Evolutionary conservation across 2,888 invertebrate genomes (phyloP).

Genomic region (Bembecia ichneumoniformis): DNA sequence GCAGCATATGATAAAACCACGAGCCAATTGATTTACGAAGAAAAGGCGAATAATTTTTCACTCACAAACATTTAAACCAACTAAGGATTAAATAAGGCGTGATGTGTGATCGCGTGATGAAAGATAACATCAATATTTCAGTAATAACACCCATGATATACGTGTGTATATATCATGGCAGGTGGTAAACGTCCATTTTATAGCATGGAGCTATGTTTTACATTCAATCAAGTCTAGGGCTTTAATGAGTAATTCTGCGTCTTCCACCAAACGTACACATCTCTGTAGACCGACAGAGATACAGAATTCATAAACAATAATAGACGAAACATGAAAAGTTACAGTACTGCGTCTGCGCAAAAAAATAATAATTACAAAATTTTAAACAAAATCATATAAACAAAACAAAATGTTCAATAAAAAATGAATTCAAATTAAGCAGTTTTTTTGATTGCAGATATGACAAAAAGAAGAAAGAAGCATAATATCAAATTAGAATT

Average conservation of each 20-base stretch:
- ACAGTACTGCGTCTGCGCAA: no score
- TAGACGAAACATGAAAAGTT: no score
- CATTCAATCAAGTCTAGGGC: constrained; percentile 28
- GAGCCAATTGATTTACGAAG: constrained; percentile 57
- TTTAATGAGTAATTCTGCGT: neutral
- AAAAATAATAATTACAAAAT: neutral
- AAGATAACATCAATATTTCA: constrained; percentile 21
- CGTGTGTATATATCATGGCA: constrained; percentile 11
- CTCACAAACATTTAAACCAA: neutral
- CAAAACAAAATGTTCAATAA: no score
- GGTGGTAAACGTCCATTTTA: constrained; percentile 36
- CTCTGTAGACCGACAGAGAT: no score
- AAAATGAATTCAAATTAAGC: no score
- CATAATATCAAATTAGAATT: no score
- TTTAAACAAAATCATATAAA: no score
- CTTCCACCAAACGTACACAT: no score
- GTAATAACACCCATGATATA: constrained; percentile 18
- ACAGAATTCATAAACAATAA: no score
- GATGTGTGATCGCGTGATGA: constrained; percentile 13
- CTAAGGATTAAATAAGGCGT: constrained; percentile 4
- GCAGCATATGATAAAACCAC: constrained; percentile 15
- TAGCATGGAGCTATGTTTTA: constrained; percentile 22
- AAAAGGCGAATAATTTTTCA: neutral
- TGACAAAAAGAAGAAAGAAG: no score
- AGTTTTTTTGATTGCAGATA: no score